Evolutionary conservation across 2,113 vertebrate genomes (phyloP), one percentile per base, ranked within the genome.

Genomic region (Macquaria australasica): DNA sequence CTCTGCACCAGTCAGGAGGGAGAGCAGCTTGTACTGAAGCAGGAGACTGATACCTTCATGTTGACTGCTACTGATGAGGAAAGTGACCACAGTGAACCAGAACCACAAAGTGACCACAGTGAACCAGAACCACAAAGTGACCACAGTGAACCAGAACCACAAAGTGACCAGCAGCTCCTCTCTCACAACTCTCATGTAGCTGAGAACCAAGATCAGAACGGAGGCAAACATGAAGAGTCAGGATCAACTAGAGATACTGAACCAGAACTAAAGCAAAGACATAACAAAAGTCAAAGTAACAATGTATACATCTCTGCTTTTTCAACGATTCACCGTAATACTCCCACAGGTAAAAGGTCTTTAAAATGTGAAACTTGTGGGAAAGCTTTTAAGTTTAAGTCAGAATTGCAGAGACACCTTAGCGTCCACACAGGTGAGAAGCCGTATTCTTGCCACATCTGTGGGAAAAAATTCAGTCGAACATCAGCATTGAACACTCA

Each of bases 131-230:
- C 28, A 31, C 1, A 31, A 31, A 31, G 2, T 41, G 23, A 76
- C 53, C 53, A 41, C 63, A 70, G 64, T 28, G 72, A 82, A 15
- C 34, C 53, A 23, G 3, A 11, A 31, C 28, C 28, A 31, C 1
- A 2, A 1, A 4, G 4, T 8, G 11, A 64, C 31, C 9, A 28
- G 1, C 18, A 66, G 48, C 68, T 51, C 15, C 16, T 72, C 43
- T 21, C 43, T 20, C 9, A 28, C 1, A 21, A 20, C n/a, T 71
- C 76, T 45, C 25, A 48, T 82, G 21, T 25, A 74, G 20, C 63
- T 31, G 70, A 84, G 60, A 81, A 23, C 64, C 69, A 66, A 37
- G 37, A 56, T 25, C 64, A 55, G 20, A 41, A 21, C 50, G 45
- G 28, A 71, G 18, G 7, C 1, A 11, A 66, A 2, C 3, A 20